Base-by-base conservation (phyloP, 2,888 invertebrate genomes). In the Lepeophtheirus nordmannii region DNA sequence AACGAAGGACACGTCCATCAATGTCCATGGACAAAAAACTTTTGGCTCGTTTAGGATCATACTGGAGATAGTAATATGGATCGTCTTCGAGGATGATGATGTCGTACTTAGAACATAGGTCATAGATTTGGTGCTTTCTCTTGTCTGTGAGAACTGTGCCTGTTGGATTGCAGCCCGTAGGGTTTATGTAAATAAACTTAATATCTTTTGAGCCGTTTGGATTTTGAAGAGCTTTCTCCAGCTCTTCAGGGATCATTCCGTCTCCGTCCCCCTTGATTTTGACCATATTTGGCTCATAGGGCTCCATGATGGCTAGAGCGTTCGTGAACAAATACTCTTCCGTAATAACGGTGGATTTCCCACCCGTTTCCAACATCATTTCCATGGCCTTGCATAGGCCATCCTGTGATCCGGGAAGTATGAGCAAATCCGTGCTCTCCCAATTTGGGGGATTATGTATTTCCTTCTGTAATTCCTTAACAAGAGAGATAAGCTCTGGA, bases 21-120 rank as follows among this genome's bases (percentile, higher is more conserved):
- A 79, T 80, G 74, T 88, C 87, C 74, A 87, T 69, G 0, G 86
- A 85, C 8, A 87, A 76, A 72, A 87, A 85, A 0, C 85, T 84
- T 0, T 81, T 80, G 0, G 82, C 79, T 56, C 64, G 53, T 20
- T 22, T n/a, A 37, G 69, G 82, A 70, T 80, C 76, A 74, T 85
- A 89, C 73, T 85, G 84, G 72, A 89, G 76, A 73, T 85, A 87
- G 76, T 83, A 85, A 72, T 88, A 89, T 0, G 89, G 86, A 74
- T 88, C 88, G 72, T 89, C 89, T 73, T 89, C 89, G 10, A 88
- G 72, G 65, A 89, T 86, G 10, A 89, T 72, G 41, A 89, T 81
- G 75, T 88, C 83, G 74, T 85, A 86, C 73, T 82, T 79, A 75
- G 85, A 85, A 58, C 87, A 86, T 69, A 88, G 78, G 70, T 81